These are phyloP conservation scores for Phyllotreta striolata DNA, from an alignment of 2,888 invertebrate genomes.

Conservation along the genomic window DNA sequence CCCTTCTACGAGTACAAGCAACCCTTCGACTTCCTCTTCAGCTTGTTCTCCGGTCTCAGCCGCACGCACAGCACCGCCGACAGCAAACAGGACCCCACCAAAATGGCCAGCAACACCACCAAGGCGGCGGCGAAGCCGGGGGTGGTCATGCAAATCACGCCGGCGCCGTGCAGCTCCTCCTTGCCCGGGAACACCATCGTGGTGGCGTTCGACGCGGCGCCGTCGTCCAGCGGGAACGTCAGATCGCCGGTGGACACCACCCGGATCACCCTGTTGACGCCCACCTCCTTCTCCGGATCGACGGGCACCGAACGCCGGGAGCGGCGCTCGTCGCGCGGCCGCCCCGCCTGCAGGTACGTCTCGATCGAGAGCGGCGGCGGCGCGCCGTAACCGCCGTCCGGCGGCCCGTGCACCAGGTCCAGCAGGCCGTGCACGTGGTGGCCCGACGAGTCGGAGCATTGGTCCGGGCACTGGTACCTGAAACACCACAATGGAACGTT, in stretches of 20 bases:
- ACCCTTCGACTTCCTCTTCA: constrained; percentile 64
- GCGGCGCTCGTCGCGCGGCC: constrained; percentile 77
- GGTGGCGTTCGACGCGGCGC: constrained; percentile 66
- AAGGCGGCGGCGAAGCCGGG: constrained; percentile 91
- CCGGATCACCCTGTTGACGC: constrained; percentile 83
- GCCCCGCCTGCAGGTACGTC: constrained; percentile 72
- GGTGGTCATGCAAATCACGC: constrained; percentile 91
- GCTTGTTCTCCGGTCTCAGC: constrained; percentile 69
- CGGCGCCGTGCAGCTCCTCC: constrained; percentile 63
- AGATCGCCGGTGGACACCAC: constrained; percentile 92
- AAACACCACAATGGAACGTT: too few species aligned
- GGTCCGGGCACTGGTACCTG: constrained; percentile 86
- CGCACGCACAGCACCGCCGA: constrained; percentile 87
- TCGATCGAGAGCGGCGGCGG: constrained; percentile 68
- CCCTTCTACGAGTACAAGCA: constrained; percentile 70
- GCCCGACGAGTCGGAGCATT: constrained; percentile 69
- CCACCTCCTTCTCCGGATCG: constrained; percentile 80
- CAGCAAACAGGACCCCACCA: constrained; percentile 84
- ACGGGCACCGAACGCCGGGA: constrained; percentile 67
- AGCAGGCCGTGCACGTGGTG: constrained; percentile 57
- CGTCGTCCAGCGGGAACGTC: constrained; percentile 82
- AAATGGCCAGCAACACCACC: constrained; percentile 80
- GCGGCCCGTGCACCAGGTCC: constrained; percentile 67
- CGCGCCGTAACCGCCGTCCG: constrained; percentile 72
- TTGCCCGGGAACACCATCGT: constrained; percentile 78